Evolutionary conservation across 2,797 vertebrate genomes (phyloP).

Genomic region (Anguilla pacifica): DNA sequence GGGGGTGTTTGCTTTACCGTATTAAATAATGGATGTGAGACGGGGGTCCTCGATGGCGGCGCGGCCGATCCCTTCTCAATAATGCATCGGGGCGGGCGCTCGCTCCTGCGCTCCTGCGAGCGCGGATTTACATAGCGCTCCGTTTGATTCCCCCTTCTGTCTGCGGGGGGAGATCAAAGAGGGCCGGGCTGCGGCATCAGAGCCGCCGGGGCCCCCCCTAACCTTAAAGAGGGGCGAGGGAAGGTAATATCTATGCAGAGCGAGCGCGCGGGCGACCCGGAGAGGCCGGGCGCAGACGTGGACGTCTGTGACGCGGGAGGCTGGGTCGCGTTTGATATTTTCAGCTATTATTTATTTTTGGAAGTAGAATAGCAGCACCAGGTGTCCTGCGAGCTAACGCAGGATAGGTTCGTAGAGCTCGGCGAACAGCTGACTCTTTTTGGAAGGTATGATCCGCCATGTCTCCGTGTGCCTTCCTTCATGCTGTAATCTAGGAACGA

Average conservation of each 20-base stretch:
- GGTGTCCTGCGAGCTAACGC: too few relatives aligned
- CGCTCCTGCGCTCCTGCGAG: conserved; percentile 23
- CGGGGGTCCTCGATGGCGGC: conserved; percentile 19
- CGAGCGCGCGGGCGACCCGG: background rate
- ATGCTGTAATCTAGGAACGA: too few relatives aligned
- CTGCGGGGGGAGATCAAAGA: conserved; percentile 37
- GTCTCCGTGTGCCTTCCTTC: background rate
- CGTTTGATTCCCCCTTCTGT: conserved; percentile 39
- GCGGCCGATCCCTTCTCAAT: conserved; percentile 36
- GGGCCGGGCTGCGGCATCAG: background rate
- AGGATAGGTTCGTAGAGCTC: background rate
- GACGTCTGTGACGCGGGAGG: background rate
- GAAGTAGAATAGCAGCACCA: background rate
- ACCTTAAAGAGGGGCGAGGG: background rate
- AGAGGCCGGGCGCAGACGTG: background rate
- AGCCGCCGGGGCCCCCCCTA: background rate
- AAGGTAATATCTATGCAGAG: conserved; percentile 10
- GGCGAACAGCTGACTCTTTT: background rate
- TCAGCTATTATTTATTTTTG: background rate
- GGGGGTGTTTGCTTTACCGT: conserved; percentile 16
- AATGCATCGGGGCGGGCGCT: conserved; percentile 35
- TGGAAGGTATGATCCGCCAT: background rate
- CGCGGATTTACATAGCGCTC: conserved; percentile 26
- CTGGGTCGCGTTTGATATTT: background rate
- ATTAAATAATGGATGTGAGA: conserved; percentile 41